phyloP scores from a whole-genome alignment of 2,888 invertebrate species.

The Melinopterus prodromus region DNA sequence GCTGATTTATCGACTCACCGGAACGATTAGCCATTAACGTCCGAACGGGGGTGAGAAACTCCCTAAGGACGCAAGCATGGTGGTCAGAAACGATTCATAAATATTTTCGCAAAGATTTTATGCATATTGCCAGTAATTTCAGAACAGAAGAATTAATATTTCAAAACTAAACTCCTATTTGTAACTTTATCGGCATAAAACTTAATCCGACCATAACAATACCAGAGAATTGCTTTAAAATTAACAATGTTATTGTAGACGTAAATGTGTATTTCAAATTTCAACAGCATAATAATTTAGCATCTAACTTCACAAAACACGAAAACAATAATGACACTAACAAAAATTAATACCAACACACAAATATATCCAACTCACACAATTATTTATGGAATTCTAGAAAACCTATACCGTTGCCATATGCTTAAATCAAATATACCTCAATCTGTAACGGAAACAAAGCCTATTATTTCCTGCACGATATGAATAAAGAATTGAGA shows the following conservation, averaged over 20 bases:
- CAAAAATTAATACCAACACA: background rate
- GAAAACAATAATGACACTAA: background rate
- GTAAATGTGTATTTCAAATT: no score
- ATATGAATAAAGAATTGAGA: background rate
- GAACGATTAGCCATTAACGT: conserved; percentile 51
- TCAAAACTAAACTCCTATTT: no score
- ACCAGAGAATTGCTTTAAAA: no score
- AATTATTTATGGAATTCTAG: background rate
- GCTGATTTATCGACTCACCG: conserved; percentile 57
- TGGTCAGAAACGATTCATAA: background rate
- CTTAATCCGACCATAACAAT: no score
- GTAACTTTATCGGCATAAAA: no score
- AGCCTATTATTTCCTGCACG: background rate
- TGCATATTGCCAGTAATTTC: background rate
- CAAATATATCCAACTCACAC: background rate
- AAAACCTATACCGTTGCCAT: background rate
- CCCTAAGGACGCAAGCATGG: background rate
- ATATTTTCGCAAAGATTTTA: background rate
- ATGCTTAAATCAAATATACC: background rate
- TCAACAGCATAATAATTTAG: no score
- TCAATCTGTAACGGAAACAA: background rate
- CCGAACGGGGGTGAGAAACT: conserved; percentile 28
- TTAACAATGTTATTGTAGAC: no score
- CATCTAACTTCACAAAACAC: background rate
- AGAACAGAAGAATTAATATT: no score